Conservation (phyloP, 2,888 invertebrate genomes). For the Stictocephala bisonia region DNA sequence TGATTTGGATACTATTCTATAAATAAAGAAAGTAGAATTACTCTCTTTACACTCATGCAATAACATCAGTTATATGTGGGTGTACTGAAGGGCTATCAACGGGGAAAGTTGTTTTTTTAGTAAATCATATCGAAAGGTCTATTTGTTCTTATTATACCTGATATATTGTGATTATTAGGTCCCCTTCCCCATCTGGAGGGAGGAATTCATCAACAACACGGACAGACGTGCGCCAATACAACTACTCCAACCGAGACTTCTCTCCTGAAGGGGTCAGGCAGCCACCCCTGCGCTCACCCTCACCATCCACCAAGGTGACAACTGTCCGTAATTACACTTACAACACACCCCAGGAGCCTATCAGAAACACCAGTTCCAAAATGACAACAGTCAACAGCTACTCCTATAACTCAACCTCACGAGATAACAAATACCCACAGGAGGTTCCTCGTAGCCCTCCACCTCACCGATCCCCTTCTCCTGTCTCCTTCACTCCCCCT, state of each 20-base stretch:
- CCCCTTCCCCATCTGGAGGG: slow-evolving; percentile 59
- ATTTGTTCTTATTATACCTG: not conserved
- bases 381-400: slow-evolving; percentile 47
- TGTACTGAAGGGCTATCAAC: too few relatives aligned
- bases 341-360: slow-evolving; percentile 33
- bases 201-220: slow-evolving; percentile 45
- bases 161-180: slow-evolving; percentile 57
- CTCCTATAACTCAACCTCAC: slow-evolving; percentile 49
- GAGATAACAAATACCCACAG: slow-evolving; percentile 32
- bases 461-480: slow-evolving; percentile 60
- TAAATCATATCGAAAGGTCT: not conserved
- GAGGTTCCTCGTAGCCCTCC: slow-evolving; percentile 56
- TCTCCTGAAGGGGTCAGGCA: slow-evolving; percentile 33
- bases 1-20: too few relatives aligned
- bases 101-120: too few relatives aligned
- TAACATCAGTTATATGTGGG: too few relatives aligned
- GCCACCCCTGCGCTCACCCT: slow-evolving; percentile 40
- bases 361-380: slow-evolving; percentile 40
- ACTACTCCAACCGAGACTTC: slow-evolving; percentile 38
- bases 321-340: slow-evolving; percentile 44
- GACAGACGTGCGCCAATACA: slow-evolving; percentile 19
- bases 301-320: slow-evolving; percentile 40
- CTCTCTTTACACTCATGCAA: too few relatives aligned
- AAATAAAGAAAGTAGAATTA: too few relatives aligned
- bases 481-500: slow-evolving; percentile 61